Evolutionary conservation across 2,888 invertebrate species (phyloP), one percentile per base, ranked within the genome.

Genomic region (Trachelus stipa): DNA sequence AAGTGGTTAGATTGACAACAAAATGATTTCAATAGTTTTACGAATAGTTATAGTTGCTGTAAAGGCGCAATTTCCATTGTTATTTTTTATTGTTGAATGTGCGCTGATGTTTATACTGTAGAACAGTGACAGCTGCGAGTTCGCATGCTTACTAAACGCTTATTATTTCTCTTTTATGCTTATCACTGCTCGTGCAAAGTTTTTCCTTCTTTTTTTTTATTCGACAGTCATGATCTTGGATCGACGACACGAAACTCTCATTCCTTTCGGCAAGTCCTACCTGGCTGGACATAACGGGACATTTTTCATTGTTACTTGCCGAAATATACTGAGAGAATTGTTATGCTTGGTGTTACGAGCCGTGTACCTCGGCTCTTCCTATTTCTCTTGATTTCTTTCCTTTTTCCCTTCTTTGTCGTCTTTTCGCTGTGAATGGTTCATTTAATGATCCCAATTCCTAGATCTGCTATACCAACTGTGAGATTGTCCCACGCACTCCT

Each of bases 401-500:
- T 34, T 35, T 33, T 34, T 33, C 34, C 33, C 12, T 12, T 71
- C 23, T 34, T 33, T 12, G n/a, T 33, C 71, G 37, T 33, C 33
- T 71, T 31, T 12, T 71, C 34, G 6, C 71, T 34, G 71, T 34
- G 71, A 71, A 71, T 71, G 71, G 30, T 34, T 71, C 33, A 34
- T 31, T 71, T 71, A 71, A 71, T 34, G 71, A 71, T 79, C 74
- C 74, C 37, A 77, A 80, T 85, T 86, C 81, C 80, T 77, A 79
- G 84, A 85, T 83, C 79, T 83, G 79, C 80, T 81, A 81, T 80
- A 80, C 75, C 73, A n/a, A 69, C 76, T 80, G 83, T 85, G 85
- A 73, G 82, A 86, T 71, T 78, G 80, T 85, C 85, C 82, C 85
- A 85, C 85, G 85, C 83, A 85, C 86, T 74, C 79, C 81, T 86